A percentile compares a stretch with the other conserved stretches of the same genome.
phyloP scores from a whole-genome alignment of 2,888 invertebrate genomes.

The Malthinus flaveolus region DNA sequence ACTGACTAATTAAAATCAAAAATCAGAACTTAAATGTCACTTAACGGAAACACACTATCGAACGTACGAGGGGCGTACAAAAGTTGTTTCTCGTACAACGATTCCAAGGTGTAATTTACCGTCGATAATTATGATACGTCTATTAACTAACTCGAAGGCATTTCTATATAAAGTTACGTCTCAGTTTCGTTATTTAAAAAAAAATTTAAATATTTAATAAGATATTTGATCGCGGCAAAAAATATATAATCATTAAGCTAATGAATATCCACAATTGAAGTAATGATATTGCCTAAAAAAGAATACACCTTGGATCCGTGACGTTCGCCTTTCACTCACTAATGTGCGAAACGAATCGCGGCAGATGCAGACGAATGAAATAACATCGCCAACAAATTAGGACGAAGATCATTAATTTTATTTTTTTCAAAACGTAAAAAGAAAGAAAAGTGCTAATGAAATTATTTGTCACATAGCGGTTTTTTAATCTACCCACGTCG shows the following conservation, averaged over 20 bases:
- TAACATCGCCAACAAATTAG: conserved; percentile 27
- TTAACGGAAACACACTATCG: too few relatives aligned
- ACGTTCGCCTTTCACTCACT: conserved; percentile 29
- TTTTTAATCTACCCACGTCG: neutral
- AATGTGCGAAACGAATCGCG: conserved; percentile 31
- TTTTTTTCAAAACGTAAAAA: conserved; percentile 20
- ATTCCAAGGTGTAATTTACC: neutral
- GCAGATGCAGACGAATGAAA: conserved; percentile 27
- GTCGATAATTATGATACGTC: conserved; percentile 1
- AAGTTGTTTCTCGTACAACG: neutral
- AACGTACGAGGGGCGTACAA: too few relatives aligned
- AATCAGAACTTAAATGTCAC: too few relatives aligned
- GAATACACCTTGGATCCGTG: conserved; percentile 30
- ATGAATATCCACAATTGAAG: conserved; percentile 30
- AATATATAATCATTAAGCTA: conserved; percentile 25
- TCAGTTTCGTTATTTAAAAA: neutral
- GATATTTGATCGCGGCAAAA: conserved; percentile 16
- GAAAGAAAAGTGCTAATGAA: conserved; percentile 17
- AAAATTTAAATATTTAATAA: conserved; percentile 5
- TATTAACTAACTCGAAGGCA: neutral
- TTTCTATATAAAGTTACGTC: neutral
- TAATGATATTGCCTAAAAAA: conserved; percentile 26
- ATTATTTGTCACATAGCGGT: conserved; percentile 22
- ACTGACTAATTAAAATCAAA: too few relatives aligned
- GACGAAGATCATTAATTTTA: conserved; percentile 27